Base-by-base conservation (phyloP, 1,140 invertebrate species). In the Bombus waltoni region DNA sequence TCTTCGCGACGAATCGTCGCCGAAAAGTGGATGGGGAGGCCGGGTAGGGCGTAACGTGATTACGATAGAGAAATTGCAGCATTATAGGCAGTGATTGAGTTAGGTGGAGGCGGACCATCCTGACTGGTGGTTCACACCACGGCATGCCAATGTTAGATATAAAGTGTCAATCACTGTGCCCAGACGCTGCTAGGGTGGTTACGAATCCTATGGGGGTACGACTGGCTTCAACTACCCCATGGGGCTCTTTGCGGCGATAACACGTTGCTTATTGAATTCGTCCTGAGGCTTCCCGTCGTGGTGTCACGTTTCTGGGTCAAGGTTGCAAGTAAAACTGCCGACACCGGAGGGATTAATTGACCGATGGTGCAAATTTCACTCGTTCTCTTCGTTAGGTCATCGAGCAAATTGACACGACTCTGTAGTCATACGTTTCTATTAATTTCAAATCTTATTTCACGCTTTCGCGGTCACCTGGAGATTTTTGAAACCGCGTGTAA, bases 81-180 rank as follows among this genome's bases (percentile, higher is more conserved):
- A 94, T 95, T 95, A 95, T 94, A 93, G 94, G 91, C 90, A 86
- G 90, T 94, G 94, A 95, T 95, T 94, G 94, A 94, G 94, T 95
- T 95, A 94, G 91, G 89, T 84, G 92, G 91, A 91, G 89, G 91
- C 90, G 89, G 90, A 88, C 84, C 86, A 89, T 90, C 89, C 90
- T 85, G 90, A 88, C 83, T 87, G 87, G 81, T 68, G 90, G 88
- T 91, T 91, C 90, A 85, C 87, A 91, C 92, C 86, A 89, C 85
- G 86, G 89, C 90, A 85, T 88, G 82, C 88, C 91, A 90, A 93
- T 93, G 92, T 91, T 92, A 88, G 91, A 89, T 92, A 94, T 92
- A 94, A 94, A 94, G 94, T 94, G 94, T 94, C 94, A 94, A 94
- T 94, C 94, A 94, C 91, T 91, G 91, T 74, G 89, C 87, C 90